Evolutionary conservation across 2,797 vertebrate species (phyloP), one percentile per base, ranked within the genome.

Genomic region (Labeo calbasu): DNA sequence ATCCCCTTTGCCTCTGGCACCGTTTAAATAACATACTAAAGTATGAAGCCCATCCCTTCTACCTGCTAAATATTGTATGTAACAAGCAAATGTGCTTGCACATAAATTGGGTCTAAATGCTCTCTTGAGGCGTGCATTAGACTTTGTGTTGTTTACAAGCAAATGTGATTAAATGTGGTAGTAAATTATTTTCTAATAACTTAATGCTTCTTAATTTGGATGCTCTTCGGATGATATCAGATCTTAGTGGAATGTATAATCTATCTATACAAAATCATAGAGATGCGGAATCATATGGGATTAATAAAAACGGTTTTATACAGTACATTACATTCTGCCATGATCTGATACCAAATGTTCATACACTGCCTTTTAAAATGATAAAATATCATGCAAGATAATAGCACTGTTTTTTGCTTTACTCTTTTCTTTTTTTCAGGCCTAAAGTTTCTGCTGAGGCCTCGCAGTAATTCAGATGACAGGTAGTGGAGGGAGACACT

Each of bases 1-100:
- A 32, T 65, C 50, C 66, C 48, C 25, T 87, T 79, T 70, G 61
- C 88, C 88, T 48, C 57, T 83, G 81, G 85, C 85, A 77, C 51
- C 46, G 83, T 86, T 79, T 77, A 77, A 43, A 77, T 77, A 59
- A 59, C 21, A 1, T 43, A 23, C 2, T 59, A 76, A 43, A 50
- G 83, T 70, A 79, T 85, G 84, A 84, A 84, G 82, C 71, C 79
- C 81, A 86, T 84, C 86, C 85, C 85, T 84, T 82, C 70, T 63
- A 88, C 70, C 9, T 51, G 80, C 87, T 89, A 82, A 84, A 87
- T 75, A 71, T 84, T 81, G 76, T 79, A 72, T 68, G 48, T 84
- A 82, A 59, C 78, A 69, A 40, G 6, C 48, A 50, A 51, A 73
- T 28, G 1, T n/a, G 50, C 48, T 23, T 5, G 1, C 28, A 40